Percentiles rank a stretch among this genome's conserved stretches.
Conservation (phyloP, 35 echinoderm and acorn worm species). For the Stichopus chloronotus region DNA sequence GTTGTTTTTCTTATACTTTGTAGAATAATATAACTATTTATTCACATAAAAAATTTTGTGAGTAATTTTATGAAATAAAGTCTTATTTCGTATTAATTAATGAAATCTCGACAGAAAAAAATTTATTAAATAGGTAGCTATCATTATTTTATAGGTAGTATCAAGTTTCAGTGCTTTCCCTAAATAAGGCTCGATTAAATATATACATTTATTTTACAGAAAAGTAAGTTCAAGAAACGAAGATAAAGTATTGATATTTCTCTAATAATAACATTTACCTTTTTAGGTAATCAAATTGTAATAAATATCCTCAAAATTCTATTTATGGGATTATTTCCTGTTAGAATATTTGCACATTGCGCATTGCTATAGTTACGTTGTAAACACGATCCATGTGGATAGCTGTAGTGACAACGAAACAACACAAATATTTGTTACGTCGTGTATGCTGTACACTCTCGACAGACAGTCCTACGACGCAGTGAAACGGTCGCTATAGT, state of each 20-base stretch:
- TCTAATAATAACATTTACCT: no score
- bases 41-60: no score
- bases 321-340: neutral
- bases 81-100: no score
- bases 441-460: neutral
- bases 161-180: neutral
- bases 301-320: neutral
- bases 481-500: no score
- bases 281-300: no score
- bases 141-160: neutral
- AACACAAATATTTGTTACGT: neutral
- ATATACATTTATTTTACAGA: neutral
- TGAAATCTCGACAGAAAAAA: neutral
- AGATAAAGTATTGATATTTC: no score
- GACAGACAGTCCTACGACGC: no score
- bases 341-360: neutral
- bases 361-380: neutral
- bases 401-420: neutral
- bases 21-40: no score
- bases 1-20: no score
- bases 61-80: no score
- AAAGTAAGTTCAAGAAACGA: no score
- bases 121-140: neutral
- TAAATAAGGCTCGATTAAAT: neutral
- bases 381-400: neutral